Percentiles rank a stretch among this genome's conserved stretches.
Conservation (phyloP, 2,797 vertebrate species). For the Onychomys arenicola region DNA sequence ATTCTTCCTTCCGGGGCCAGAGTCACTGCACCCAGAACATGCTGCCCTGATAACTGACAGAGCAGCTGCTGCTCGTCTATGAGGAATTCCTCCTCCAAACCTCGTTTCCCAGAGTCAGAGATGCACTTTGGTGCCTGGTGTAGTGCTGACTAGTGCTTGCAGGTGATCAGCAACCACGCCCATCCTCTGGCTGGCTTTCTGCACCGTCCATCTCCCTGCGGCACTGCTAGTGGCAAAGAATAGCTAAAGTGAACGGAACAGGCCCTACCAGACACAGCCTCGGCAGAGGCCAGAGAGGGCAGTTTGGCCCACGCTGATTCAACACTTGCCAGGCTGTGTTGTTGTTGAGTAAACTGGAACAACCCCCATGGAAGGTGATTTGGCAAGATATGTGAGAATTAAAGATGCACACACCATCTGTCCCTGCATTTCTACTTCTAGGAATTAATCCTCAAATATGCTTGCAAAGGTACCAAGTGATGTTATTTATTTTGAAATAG, state of each 20-base stretch:
- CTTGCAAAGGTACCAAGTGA: slow-evolving; percentile 37
- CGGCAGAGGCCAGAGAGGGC: slow-evolving; percentile 50
- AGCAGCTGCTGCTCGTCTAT: background rate
- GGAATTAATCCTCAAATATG: slow-evolving; percentile 64
- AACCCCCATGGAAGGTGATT: slow-evolving; percentile 19
- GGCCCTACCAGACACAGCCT: background rate
- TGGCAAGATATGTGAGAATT: slow-evolving; percentile 53
- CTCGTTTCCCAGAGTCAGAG: background rate
- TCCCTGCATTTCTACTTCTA: slow-evolving; percentile 57
- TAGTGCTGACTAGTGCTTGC: background rate
- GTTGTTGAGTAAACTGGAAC: slow-evolving; percentile 42
- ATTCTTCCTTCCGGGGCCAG: background rate
- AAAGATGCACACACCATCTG: slow-evolving; percentile 68
- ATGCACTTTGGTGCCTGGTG: background rate
- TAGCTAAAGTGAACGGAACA: slow-evolving; percentile 43
- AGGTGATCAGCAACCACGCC: background rate
- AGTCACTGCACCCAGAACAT: background rate
- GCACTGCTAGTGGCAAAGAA: background rate
- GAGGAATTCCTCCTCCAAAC: background rate
- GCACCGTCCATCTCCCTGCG: background rate
- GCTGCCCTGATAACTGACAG: background rate
- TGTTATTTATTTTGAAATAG: slow-evolving; percentile 5
- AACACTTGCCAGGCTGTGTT: slow-evolving; percentile 63
- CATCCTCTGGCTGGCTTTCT: background rate
- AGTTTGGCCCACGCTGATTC: slow-evolving; percentile 32